Percentiles rank a stretch among this genome's conserved stretches.
phyloP scores from a whole-genome alignment of 2,888 invertebrate species.

The Nymphalis c-album region DNA sequence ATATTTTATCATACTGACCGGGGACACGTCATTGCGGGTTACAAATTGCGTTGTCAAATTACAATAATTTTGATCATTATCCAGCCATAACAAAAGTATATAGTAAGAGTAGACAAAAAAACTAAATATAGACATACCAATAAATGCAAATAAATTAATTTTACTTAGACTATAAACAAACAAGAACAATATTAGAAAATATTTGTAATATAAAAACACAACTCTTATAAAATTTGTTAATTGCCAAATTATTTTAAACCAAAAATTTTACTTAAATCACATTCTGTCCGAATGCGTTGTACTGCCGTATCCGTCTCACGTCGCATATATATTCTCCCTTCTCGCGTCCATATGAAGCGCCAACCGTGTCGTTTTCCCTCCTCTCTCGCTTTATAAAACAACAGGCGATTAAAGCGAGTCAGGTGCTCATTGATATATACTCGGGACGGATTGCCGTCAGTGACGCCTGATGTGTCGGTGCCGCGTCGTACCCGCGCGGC shows the following conservation, averaged over 20 bases:
- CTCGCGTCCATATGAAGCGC: no score
- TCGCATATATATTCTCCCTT: no score
- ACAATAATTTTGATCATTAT: conserved; percentile 4
- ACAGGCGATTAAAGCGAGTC: no score
- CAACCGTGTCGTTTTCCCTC: no score
- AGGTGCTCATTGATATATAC: background rate
- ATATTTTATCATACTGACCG: conserved; percentile 3
- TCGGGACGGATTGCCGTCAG: conserved; percentile 8
- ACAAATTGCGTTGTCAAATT: background rate
- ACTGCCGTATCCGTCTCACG: no score
- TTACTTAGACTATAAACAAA: conserved; percentile 3
- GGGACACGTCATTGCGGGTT: conserved; percentile 7
- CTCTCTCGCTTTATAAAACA: no score
- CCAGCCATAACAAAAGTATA: background rate
- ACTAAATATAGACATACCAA: background rate
- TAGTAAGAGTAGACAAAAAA: background rate
- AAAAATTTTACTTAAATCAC: no score
- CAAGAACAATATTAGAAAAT: conserved; percentile 6
- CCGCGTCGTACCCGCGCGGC: background rate
- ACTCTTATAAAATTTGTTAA: background rate
- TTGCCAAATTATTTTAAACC: conserved; percentile 2
- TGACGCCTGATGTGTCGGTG: conserved; percentile 3
- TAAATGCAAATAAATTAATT: conserved; percentile 4
- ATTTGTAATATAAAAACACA: conserved; percentile 5
- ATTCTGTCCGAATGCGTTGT: no score